A percentile compares a stretch with the other conserved stretches of the same genome.
These are phyloP conservation scores for Halcyon smyrnensis DNA, from an alignment of 2,797 vertebrate genomes.

Conservation along the genomic window DNA sequence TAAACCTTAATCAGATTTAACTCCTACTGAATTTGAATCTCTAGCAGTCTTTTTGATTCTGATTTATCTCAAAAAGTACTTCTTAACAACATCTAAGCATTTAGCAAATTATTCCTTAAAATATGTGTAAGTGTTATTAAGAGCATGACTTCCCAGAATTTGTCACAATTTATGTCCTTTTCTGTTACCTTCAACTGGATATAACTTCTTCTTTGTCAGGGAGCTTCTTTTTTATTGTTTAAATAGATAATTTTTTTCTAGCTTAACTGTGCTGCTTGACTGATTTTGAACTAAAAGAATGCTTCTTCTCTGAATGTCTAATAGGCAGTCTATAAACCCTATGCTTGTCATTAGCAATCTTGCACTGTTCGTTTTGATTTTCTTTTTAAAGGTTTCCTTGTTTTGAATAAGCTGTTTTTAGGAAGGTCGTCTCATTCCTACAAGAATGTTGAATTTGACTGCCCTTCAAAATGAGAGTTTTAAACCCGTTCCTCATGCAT, in stretches of 20 bases:
- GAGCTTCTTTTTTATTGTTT: not conserved
- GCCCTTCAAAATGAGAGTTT: slow-evolving; percentile 1
- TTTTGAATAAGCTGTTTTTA: not conserved
- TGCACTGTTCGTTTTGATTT: not conserved
- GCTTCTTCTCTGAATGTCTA: not conserved
- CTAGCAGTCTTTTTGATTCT: not conserved
- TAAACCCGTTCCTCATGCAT: not conserved
- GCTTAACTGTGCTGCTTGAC: not conserved
- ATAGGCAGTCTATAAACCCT: not conserved
- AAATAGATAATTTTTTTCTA: not conserved
- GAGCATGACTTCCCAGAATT: not conserved
- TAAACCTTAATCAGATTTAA: not conserved
- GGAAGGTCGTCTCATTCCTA: not conserved
- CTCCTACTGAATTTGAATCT: not conserved
- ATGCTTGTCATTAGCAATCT: not conserved
- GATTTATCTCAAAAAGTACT: not conserved
- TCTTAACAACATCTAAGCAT: not conserved
- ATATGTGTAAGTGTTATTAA: not conserved
- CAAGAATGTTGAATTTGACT: not conserved
- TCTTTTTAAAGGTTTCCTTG: not conserved
- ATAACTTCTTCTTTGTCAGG: not conserved
- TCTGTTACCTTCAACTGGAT: not conserved
- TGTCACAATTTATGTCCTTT: not conserved
- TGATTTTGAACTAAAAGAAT: not conserved
- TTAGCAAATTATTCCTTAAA: not conserved